Base-by-base conservation (phyloP, 1,140 invertebrate species). In the Lasioglossum albipes region DNA sequence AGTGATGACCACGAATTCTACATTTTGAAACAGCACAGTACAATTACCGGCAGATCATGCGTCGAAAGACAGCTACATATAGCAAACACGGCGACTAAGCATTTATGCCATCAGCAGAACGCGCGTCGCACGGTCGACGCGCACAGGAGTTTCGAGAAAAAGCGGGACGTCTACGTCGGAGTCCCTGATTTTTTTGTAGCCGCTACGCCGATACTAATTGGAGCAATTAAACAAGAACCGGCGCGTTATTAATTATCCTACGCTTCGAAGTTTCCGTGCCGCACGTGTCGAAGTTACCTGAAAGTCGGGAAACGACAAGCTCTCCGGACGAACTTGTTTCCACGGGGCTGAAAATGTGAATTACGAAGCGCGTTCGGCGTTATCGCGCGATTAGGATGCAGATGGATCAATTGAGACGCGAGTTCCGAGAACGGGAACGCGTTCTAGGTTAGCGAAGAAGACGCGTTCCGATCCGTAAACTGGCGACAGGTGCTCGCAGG, bases 341-440 rank as follows among this genome's bases (percentile, higher is more conserved):
- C 45, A 12, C 10, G 9, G 45, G 45, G 45, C 45, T 49, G 45
- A 49, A 12, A 49, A 49, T 49, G 45, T 49, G 13, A 49, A 79
- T 79, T 74, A 52, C 16, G 27, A 18, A 7, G 7, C 18, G 52
- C 7, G 16, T 27, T n/a, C 62, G 18, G 45, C 52, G 18, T 68
- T 76, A 76, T 59, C 36, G 5, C 13, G 49, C 61, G 18, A 67
- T 79, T 74, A 59, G 20, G 27, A 79, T 67, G 77, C 52, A 59
- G 41, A 74, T 66, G 71, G 57, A 66, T 57, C 22, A 31, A 67
- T 74, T 22, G 52, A 62, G 27, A 65, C 10, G n/a, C 0, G n/a
- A 4, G 12, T 66, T 54, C 22, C 12, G 20, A 22, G 22, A 45
- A 77, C 12, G 13, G 10, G 31, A 20, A 41, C 42, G 31, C 16